These are phyloP conservation scores for Anoplius nigerrimus DNA, from an alignment of 2,888 invertebrate species.

Conservation along the genomic window DNA sequence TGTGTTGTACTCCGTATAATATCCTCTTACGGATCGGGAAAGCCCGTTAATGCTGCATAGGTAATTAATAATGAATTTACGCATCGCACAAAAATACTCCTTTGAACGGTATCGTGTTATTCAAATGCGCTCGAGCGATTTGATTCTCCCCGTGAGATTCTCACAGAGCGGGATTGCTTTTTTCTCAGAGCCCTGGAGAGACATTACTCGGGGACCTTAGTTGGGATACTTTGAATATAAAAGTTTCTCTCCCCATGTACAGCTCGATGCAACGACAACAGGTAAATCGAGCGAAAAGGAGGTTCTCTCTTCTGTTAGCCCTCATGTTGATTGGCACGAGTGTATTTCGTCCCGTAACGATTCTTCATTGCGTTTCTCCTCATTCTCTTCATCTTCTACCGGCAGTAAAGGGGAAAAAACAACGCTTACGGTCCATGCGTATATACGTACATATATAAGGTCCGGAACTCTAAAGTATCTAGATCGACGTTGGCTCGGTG, in stretches of 20 bases:
- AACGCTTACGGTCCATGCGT: slow-evolving; percentile 28
- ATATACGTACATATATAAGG: slow-evolving; percentile 35
- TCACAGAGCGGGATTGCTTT: slow-evolving; percentile 39
- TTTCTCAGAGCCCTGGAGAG: slow-evolving; percentile 42
- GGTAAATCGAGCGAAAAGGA: slow-evolving; percentile 36
- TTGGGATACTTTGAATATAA: slow-evolving; percentile 7
- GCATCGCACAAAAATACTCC: slow-evolving; percentile 30
- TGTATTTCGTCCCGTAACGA: slow-evolving; percentile 33
- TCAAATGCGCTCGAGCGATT: slow-evolving; percentile 40
- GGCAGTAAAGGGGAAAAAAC: slow-evolving; percentile 14
- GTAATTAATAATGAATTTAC: slow-evolving; percentile 50
- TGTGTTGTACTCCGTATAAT: neutral
- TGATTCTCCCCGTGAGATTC: slow-evolving; percentile 52
- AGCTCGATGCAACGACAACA: slow-evolving; percentile 41
- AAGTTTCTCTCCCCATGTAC: slow-evolving; percentile 19
- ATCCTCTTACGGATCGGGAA: neutral
- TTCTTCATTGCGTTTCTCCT: slow-evolving; percentile 29
- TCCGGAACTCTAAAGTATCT: slow-evolving; percentile 59
- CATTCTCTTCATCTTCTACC: slow-evolving; percentile 9
- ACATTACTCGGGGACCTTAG: slow-evolving; percentile 41
- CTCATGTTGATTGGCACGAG: slow-evolving; percentile 50
- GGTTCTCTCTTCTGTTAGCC: slow-evolving; percentile 42
- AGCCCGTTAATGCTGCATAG: slow-evolving; percentile 31
- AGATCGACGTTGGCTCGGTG: slow-evolving; percentile 45
- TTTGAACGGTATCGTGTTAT: slow-evolving; percentile 29